A percentile compares a stretch with the other conserved stretches of the same genome.
Evolutionary conservation across 2,113 vertebrate genomes (phyloP).

Genomic region (Dolichotis patagonum): DNA sequence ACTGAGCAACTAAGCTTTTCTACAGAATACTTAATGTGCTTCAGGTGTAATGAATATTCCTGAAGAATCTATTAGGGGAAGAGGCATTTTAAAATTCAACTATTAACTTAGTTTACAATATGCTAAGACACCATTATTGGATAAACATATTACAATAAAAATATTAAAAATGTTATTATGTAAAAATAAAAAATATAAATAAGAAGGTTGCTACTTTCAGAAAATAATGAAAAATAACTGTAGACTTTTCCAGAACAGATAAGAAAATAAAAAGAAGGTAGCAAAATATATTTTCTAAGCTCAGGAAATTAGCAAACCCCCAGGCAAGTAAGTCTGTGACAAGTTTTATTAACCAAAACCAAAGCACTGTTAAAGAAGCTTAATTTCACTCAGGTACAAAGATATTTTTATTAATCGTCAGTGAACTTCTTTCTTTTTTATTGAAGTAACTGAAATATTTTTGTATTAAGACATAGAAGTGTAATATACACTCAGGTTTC

Average conservation of each 20-base stretch:
- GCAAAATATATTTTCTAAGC: neutral
- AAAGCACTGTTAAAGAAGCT: neutral
- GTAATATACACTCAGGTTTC: neutral
- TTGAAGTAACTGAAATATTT: neutral
- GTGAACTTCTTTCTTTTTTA: neutral
- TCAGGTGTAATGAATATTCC: neutral
- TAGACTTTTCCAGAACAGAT: neutral
- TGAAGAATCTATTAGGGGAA: neutral
- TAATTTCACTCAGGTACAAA: neutral
- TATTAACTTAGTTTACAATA: neutral
- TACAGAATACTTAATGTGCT: neutral
- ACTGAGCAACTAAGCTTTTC: neutral
- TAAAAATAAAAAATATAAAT: neutral
- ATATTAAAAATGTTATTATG: neutral
- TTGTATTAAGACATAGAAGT: neutral
- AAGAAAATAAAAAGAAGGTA: neutral
- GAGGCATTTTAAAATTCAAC: neutral
- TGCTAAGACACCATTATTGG: neutral
- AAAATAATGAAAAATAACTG: neutral
- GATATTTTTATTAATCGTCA: neutral
- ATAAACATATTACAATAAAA: neutral
- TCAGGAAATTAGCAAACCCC: neutral
- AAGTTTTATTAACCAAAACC: neutral
- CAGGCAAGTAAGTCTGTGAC: neutral
- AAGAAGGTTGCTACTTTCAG: neutral